Base-by-base conservation (phyloP, 30 jellyfish, hydroid and myxozoan species). In the Mastigias papua region DNA sequence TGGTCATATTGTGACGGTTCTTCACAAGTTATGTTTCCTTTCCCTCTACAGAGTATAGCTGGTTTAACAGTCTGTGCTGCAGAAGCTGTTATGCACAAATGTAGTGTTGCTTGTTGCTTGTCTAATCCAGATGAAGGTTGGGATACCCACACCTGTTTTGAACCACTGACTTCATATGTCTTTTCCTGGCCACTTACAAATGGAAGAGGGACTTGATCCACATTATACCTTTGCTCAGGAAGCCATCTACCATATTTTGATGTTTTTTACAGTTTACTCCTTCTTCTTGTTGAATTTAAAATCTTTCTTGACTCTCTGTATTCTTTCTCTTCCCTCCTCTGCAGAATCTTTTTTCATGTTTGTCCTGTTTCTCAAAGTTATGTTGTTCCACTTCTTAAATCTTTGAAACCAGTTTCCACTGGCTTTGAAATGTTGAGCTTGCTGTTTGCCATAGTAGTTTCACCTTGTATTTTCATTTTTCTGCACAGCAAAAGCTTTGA, bases 401-500 rank as follows among this genome's bases (percentile, higher is more conserved):
- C 79, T 19, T 81, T 76, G 88, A 76, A 76, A 76, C 60, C 16
- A 46, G 60, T 46, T 46, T 32, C 35, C 35, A 35, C 76, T 73
- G 33, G 71, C 85, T 73, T 29, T 34, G 22, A 73, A 73, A 10
- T 73, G 16, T 29, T 37, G 32, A 9, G 85, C 85, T 73, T 73
- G 76, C 48, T 48, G 32, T 37, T 73, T 46, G 13, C 16, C 60
- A 46, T 46, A 46, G 16, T 35, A 61, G 16, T 23, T 80, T 69
- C 64, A 46, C 8, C 16, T 46, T 46, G 8, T 46, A 6, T 46
- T 6, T 46, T 46, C 16, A 46, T 64, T 68, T 82, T 82, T 69
- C 48, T 82, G 48, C 76, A 21, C 54, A 82, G 22, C 85, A 84
- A 82, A 35, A 82, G 20, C 76, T 82, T 82, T 66, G 92, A 82